Conservation (phyloP, 2,888 invertebrate species). For the Troides oblongomaculatus region DNA sequence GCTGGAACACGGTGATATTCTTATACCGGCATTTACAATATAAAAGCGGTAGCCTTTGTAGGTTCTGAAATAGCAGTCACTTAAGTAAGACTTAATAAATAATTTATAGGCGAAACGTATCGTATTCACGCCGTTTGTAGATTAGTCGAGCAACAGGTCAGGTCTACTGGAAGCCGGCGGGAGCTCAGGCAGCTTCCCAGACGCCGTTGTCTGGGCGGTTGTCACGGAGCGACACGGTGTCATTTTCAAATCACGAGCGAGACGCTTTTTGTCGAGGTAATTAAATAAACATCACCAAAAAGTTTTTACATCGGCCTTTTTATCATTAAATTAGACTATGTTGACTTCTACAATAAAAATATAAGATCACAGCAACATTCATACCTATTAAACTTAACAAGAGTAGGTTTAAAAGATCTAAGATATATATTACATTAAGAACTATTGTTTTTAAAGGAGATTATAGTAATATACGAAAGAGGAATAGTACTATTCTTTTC, state of each 20-base stretch:
- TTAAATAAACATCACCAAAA: constrained; percentile 39
- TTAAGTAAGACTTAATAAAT: constrained; percentile 2
- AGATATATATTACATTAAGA: too few relatives aligned
- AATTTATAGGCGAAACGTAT: constrained; percentile 11
- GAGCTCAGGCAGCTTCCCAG: constrained; percentile 25
- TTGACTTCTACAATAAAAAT: too few relatives aligned
- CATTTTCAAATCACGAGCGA: constrained; percentile 42
- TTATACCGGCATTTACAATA: too few relatives aligned
- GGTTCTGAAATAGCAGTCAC: not conserved
- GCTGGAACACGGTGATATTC: too few relatives aligned
- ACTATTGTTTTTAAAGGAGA: too few relatives aligned
- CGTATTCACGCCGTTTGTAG: constrained; percentile 21
- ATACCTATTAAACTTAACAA: too few relatives aligned
- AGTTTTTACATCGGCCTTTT: not conserved
- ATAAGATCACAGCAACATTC: too few relatives aligned
- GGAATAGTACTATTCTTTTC: too few relatives aligned
- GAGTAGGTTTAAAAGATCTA: too few relatives aligned
- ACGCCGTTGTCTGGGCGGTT: constrained; percentile 34
- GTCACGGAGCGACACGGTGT: constrained; percentile 33
- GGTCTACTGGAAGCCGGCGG: constrained; percentile 25
- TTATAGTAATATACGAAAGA: too few relatives aligned
- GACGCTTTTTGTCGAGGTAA: constrained; percentile 32
- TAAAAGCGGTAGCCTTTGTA: constrained; percentile 28
- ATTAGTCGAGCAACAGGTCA: constrained; percentile 25
- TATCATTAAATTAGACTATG: not conserved